Evolutionary conservation across 2,797 vertebrate species (phyloP).

Genomic region (Mus spretus): DNA sequence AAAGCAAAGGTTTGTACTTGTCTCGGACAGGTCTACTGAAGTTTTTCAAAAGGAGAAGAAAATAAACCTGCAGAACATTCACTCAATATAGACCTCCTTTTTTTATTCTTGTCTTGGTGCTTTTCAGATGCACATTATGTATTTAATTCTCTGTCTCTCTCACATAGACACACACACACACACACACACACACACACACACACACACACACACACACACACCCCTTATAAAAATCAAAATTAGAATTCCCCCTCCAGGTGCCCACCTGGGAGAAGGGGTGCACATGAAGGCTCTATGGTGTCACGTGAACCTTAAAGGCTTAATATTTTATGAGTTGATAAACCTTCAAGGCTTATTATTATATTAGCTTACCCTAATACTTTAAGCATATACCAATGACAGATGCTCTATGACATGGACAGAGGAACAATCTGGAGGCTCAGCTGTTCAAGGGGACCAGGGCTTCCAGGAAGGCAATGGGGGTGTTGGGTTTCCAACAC

Average conservation of each 20-base stretch:
- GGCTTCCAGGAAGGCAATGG: neutral
- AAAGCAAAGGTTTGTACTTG: constrained; percentile 55
- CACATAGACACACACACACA: neutral
- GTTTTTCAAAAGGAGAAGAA: constrained; percentile 50
- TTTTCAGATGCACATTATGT: constrained; percentile 52
- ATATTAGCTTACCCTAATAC: constrained; percentile 12
- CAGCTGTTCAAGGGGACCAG: neutral
- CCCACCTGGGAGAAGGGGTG: constrained; percentile 40
- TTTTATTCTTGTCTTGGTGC: neutral
- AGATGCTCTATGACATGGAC: neutral
- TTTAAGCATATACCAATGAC: neutral
- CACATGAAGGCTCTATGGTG: neutral
- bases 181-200: neutral
- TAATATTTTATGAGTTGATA: constrained; percentile 24
- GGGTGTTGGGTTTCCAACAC: neutral
- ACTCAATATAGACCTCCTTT: constrained; percentile 21
- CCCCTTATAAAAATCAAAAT: constrained; percentile 35
- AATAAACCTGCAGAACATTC: neutral
- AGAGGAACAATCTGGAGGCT: neutral
- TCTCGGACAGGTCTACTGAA: constrained; percentile 63
- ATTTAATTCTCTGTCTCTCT: constrained; percentile 24
- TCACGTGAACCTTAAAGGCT: neutral
- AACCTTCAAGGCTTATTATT: constrained; percentile 44
- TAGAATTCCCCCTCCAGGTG: neutral
- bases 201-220: no score